These are phyloP conservation scores for Heliconius hewitsoni DNA, from an alignment of 1,140 invertebrate genomes.

Conservation along the genomic window DNA sequence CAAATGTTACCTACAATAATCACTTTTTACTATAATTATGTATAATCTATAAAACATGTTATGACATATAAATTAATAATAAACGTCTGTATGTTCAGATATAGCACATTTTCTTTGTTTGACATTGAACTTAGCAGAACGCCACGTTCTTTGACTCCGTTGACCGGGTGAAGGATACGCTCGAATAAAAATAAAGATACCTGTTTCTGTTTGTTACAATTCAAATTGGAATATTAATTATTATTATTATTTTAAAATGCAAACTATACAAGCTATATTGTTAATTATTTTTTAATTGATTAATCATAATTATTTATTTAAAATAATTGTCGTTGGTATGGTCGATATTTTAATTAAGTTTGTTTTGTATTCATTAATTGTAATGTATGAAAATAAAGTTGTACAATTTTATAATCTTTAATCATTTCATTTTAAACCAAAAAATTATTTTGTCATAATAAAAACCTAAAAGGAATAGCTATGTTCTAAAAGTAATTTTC, in stretches of 20 bases:
- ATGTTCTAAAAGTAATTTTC: no score
- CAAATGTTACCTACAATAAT: slow-evolving; percentile 10
- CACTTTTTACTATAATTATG: not conserved
- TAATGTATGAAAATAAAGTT: no score
- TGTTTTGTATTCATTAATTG: no score
- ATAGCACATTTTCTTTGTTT: slow-evolving; percentile 13
- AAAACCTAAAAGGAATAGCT: no score
- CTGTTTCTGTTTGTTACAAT: slow-evolving; percentile 10
- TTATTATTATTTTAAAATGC: not conserved
- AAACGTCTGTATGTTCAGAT: not conserved
- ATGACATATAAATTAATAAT: not conserved
- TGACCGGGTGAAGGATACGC: slow-evolving; percentile 14
- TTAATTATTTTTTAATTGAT: no score
- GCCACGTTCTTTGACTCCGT: slow-evolving; percentile 10
- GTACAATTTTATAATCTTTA: no score
- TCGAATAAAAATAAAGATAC: slow-evolving; percentile 14
- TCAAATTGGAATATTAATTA: not conserved
- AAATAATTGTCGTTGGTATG: no score
- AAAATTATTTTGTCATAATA: no score
- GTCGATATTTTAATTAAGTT: no score
- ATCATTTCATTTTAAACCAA: no score
- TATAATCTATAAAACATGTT: not conserved
- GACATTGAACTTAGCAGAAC: slow-evolving; percentile 15
- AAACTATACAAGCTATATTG: not conserved
- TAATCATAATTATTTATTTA: no score